Base-by-base conservation (phyloP, 2,888 invertebrate genomes). In the Tortrix viridana region DNA sequence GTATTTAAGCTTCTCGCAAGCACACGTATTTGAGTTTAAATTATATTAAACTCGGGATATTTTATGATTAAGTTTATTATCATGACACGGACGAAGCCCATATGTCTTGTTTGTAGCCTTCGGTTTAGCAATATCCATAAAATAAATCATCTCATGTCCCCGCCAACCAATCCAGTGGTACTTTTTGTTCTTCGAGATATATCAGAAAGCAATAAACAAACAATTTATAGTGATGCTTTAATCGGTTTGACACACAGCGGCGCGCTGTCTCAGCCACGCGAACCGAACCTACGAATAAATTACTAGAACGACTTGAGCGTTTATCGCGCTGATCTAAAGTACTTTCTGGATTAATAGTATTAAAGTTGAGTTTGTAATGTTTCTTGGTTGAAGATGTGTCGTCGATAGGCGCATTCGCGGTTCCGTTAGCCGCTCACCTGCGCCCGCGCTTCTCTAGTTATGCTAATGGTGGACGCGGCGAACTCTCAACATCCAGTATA, bases 371-470 rank as follows among this genome's bases (percentile, higher is more conserved):
- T 81, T 86, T 85, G 67, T 76, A 78, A 78, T 75, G 80, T 65
- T 44, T 22, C 48, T 54, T 44, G 43, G 48, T 60, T 74, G 75
- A 71, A 76, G 85, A 84, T 84, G 83, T 76, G 79, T 78, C 81
- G 69, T 75, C 75, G 82, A 85, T 86, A 82, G 80, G 80, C 77
- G 75, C 81, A 79, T 76, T 78, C 77, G 72, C 74, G 74, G 83
- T 88, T 81, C 91, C 91, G 91, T 92, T 90, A 90, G 79, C 70
- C 84, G 86, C 80, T 90, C 89, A 89, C 88, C 89, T 89, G 89
- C 85, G 89, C 84, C 79, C 81, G 88, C 85, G 85, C 88, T 84
- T 89, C 88, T 87, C 86, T 88, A 85, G 89, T 89, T 89, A 90
- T 90, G 90, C 86, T 89, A 90, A 91, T 89, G 79, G 85, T 74